Evolutionary conservation across 2,888 invertebrate genomes (phyloP), one percentile per base, ranked within the genome.

Genomic region (Pristionchus fissidentatus): DNA sequence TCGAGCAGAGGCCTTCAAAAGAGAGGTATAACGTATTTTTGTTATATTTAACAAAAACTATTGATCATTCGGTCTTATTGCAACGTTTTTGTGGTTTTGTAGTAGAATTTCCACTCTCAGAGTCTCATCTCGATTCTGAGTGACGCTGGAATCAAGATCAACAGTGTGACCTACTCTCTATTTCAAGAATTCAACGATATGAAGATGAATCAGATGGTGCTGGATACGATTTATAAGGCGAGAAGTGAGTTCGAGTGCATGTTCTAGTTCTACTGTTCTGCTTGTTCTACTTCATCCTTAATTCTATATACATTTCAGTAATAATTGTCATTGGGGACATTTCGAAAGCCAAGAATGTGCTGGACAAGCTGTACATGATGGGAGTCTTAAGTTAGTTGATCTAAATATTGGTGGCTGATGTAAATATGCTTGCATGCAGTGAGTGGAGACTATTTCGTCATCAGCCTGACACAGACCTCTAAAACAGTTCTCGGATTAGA

Each of bases 281-380:
- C n/a, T n/a, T n/a, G n/a, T n/a, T n/a, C n/a, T n/a, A n/a, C n/a
- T n/a, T n/a, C n/a, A n/a, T 32, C 38, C 52, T 1, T 55, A 55
- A 60, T 0, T 3, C 7, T 4, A 22, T 1, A 5, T 22, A 3
- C 8, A 35, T 52, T 81, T 46, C 22, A 81, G 80, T 83, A 0
- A 70, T 83, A 38, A 52, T 83, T n/a, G 26, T 83, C 7, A 43
- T 73, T 2, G 26, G 49, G 5, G n/a, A 32, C 22, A 26, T 55
- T 0, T 26, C 49, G 5, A 19, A n/a, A 22, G 38, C 55, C 32
- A 43, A 55, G 26, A 15, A 29, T 0, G 26, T 83, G 22, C 10
- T 83, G 70, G 70, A 83, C 29, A 83, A 73, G 55, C 19, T 83
- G 73, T 70, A 83, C 70, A 52, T 73, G 38, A 73, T 73, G 70